Evolutionary conservation across 2,113 vertebrate species (phyloP).

Genomic region (Bubo bubo): DNA sequence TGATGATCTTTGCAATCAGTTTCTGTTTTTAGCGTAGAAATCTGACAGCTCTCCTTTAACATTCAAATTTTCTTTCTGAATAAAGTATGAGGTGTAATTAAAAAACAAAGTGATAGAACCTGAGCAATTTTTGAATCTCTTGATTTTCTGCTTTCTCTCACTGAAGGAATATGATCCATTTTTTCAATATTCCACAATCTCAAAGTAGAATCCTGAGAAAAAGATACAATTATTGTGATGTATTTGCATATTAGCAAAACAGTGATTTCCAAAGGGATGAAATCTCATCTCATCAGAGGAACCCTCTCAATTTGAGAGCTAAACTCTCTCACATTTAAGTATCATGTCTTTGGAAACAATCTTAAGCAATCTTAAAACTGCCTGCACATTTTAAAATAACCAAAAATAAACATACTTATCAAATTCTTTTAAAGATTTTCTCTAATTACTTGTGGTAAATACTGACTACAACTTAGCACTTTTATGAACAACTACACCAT

Average conservation of each 20-base stretch:
- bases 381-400: background rate
- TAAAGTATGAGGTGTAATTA: background rate
- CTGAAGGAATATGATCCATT: conserved; percentile 65
- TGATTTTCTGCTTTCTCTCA: conserved; percentile 49
- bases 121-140: conserved; percentile 58
- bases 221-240: background rate
- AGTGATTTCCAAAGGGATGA: background rate
- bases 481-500: background rate
- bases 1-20: background rate
- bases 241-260: background rate
- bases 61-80: background rate
- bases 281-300: background rate
- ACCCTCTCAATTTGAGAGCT: background rate
- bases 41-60: background rate
- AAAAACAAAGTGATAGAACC: background rate
- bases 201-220: conserved; percentile 73
- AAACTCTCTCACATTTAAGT: background rate
- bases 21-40: background rate
- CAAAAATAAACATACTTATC: background rate
- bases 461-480: background rate
- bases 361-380: background rate
- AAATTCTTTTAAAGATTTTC: background rate
- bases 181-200: conserved; percentile 78
- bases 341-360: background rate
- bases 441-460: background rate